phyloP scores from a whole-genome alignment of 1,140 invertebrate genomes.

The Drosophila trapezifrons region DNA sequence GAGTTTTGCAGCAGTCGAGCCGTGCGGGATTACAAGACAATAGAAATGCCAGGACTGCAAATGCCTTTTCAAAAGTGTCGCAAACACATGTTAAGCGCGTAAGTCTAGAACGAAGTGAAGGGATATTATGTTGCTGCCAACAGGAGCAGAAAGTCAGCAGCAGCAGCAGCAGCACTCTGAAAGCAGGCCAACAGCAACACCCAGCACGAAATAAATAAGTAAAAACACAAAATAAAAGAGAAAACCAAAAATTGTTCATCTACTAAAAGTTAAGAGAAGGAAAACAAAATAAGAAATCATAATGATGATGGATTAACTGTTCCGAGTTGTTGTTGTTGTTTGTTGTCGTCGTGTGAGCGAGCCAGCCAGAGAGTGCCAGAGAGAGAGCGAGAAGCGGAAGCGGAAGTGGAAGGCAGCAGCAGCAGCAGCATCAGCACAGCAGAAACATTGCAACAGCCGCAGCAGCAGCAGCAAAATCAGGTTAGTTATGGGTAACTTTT shows the following conservation, averaged over 20 bases:
- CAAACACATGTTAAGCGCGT: conserved; percentile 31
- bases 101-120: conserved; percentile 26
- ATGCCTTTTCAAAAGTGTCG: conserved; percentile 44
- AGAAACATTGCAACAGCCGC: conserved; percentile 39
- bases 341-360: conserved; percentile 15
- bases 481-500: conserved; percentile 46
- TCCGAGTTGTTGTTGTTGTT: conserved; percentile 47
- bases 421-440: conserved; percentile 30
- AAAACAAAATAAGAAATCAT: conserved; percentile 56
- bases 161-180: conserved; percentile 14
- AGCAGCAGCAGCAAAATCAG: conserved; percentile 47
- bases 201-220: conserved; percentile 29
- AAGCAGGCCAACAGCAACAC: conserved; percentile 35
- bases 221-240: conserved; percentile 7
- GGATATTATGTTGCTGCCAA: conserved; percentile 64
- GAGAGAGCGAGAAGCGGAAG: conserved; percentile 29
- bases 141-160: conserved; percentile 44
- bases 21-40: conserved; percentile 30
- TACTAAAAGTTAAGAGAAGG: conserved; percentile 21
- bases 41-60: conserved; percentile 31
- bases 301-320: conserved; percentile 78
- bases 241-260: conserved; percentile 21
- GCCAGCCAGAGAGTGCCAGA: conserved; percentile 16
- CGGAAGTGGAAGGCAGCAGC: conserved; percentile 39
- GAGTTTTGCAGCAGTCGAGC: conserved; percentile 26